A percentile compares a stretch with the other conserved stretches of the same genome.
Conservation (phyloP, 2,888 invertebrate genomes). For the Epistrophella euchroma region DNA sequence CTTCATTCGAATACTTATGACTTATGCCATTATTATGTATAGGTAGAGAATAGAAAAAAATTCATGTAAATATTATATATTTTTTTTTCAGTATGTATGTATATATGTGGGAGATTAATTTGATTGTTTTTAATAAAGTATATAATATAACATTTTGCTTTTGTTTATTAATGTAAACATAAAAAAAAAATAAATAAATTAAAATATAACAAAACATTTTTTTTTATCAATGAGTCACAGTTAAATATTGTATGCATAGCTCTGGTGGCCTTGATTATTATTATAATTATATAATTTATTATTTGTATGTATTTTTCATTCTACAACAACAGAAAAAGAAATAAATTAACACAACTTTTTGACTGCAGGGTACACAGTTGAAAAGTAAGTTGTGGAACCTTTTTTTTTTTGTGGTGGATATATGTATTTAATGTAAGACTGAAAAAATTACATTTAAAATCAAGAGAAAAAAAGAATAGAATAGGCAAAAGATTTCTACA, state of each 20-base stretch:
- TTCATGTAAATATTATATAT: constrained; percentile 56
- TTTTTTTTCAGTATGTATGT: constrained; percentile 27
- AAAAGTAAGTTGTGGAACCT: constrained; percentile 10
- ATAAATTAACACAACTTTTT: constrained; percentile 17
- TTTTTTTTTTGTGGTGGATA: not conserved
- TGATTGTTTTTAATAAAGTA: constrained; percentile 30
- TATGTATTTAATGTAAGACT: not conserved
- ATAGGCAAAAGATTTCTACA: constrained; percentile 40
- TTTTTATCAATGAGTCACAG: constrained; percentile 72
- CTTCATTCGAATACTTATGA: constrained; percentile 75
- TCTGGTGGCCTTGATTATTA: constrained; percentile 62
- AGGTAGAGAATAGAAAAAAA: constrained; percentile 45
- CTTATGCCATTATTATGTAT: constrained; percentile 42
- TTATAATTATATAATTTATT: constrained; percentile 24
- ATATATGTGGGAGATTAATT: constrained; percentile 37
- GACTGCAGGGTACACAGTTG: not conserved
- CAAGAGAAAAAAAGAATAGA: constrained; percentile 21
- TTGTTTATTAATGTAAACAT: constrained; percentile 54
- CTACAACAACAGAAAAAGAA: constrained; percentile 58
- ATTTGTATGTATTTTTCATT: constrained; percentile 19
- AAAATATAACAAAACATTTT: constrained; percentile 71
- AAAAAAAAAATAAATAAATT: constrained; percentile 74
- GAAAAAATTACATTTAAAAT: constrained; percentile 14
- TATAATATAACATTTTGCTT: constrained; percentile 66
- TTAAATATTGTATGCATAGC: constrained; percentile 70